These are phyloP conservation scores for Polydrusus cervinus DNA, from an alignment of 2,888 invertebrate species.

Conservation along the genomic window DNA sequence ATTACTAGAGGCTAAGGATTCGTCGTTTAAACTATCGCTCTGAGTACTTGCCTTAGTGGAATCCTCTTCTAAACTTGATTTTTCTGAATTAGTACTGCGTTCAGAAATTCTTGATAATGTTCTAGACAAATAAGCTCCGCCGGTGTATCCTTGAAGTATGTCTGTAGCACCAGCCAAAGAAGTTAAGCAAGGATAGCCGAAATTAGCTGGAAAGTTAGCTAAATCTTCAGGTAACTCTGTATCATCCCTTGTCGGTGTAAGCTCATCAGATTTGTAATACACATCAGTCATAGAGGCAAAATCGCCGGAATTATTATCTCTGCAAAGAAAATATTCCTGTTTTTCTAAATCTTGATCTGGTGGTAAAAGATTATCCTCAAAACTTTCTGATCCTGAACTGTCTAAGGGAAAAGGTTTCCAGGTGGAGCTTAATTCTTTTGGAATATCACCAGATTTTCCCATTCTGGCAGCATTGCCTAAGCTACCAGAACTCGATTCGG, in stretches of 20 bases:
- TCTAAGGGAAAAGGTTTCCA: slow-evolving; percentile 90
- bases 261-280: slow-evolving; percentile 70
- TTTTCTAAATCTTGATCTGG: slow-evolving; percentile 78
- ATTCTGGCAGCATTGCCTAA: slow-evolving; percentile 80
- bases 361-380: slow-evolving; percentile 88
- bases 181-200: slow-evolving; percentile 80
- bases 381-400: slow-evolving; percentile 89
- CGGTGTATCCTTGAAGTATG: slow-evolving; percentile 76
- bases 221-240: slow-evolving; percentile 84
- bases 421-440: slow-evolving; percentile 83
- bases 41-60: slow-evolving; percentile 89
- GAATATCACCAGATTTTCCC: slow-evolving; percentile 74
- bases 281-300: slow-evolving; percentile 65
- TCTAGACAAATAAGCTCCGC: slow-evolving; percentile 81
- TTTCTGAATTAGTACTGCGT: slow-evolving; percentile 90
- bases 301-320: slow-evolving; percentile 65
- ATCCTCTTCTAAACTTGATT: slow-evolving; percentile 89
- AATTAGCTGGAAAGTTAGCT: slow-evolving; percentile 83
- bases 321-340: slow-evolving; percentile 69
- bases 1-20: slow-evolving; percentile 87
- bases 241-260: slow-evolving; percentile 76
- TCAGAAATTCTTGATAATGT: slow-evolving; percentile 91
- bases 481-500: slow-evolving; percentile 84
- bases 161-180: slow-evolving; percentile 75
- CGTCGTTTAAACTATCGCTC: slow-evolving; percentile 89